These are phyloP conservation scores for Rosalia funebris DNA, from an alignment of 2,888 invertebrate genomes.

Conservation along the genomic window DNA sequence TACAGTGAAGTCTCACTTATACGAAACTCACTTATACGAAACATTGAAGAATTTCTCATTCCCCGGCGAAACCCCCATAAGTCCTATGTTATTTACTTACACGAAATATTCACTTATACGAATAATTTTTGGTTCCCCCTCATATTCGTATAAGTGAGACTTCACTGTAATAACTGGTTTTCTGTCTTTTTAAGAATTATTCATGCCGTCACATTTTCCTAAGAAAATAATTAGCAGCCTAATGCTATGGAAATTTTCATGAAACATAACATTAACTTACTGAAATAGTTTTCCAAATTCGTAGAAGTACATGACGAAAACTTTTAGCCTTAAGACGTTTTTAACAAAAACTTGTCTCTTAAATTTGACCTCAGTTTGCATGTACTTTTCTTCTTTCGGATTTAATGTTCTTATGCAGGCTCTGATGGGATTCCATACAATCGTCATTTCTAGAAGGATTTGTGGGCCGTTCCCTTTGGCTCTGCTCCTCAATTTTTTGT, in stretches of 20 bases:
- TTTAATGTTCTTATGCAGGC: conserved; percentile 94
- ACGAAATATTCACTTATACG: too few species aligned
- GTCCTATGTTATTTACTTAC: too few species aligned
- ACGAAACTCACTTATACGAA: too few species aligned
- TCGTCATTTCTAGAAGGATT: conserved; percentile 89
- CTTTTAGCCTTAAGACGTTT: conserved; percentile 92
- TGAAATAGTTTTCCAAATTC: conserved; percentile 92
- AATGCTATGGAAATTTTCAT: too few species aligned
- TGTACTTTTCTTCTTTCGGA: conserved; percentile 94
- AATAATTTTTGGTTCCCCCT: too few species aligned
- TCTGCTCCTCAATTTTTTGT: conserved; percentile 87
- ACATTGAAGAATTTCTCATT: too few species aligned
- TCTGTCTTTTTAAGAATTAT: too few species aligned
- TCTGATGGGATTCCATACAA: conserved; percentile 91
- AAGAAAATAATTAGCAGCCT: neutral
- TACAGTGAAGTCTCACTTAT: too few species aligned
- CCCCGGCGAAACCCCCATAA: too few species aligned
- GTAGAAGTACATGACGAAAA: conserved; percentile 87
- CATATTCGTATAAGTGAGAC: too few species aligned
- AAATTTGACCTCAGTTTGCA: conserved; percentile 94
- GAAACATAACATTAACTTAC: too few species aligned
- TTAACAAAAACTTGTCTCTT: conserved; percentile 93
- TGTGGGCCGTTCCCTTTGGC: conserved; percentile 94
- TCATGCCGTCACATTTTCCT: neutral
- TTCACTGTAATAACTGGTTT: too few species aligned